A percentile compares a stretch with the other conserved stretches of the same genome.
phyloP scores from a whole-genome alignment of 2,888 invertebrate species.

The Melinopterus prodromus region DNA sequence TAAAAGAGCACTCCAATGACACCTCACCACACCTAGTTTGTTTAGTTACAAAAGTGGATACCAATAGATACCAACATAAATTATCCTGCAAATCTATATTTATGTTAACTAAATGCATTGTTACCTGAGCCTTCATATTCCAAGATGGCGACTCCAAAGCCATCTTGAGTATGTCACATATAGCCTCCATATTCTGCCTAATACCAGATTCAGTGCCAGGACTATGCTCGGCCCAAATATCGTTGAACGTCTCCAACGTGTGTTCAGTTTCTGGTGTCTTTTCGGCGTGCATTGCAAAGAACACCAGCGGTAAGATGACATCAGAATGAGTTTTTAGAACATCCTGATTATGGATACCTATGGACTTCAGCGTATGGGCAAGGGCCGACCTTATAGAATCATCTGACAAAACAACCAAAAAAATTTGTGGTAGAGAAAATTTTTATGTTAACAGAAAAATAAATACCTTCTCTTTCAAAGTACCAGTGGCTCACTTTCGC shows the following conservation, averaged over 20 bases:
- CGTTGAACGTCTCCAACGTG: constrained; percentile 81
- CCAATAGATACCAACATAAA: no score
- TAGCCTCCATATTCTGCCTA: constrained; percentile 75
- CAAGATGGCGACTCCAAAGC: constrained; percentile 86
- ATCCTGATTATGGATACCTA: constrained; percentile 85
- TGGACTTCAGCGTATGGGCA: constrained; percentile 79
- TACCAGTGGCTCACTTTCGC: constrained; percentile 71
- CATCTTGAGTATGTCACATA: constrained; percentile 73
- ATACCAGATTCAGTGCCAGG: constrained; percentile 89
- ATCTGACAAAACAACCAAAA: constrained; percentile 63
- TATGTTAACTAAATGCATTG: background rate
- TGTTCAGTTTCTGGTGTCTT: constrained; percentile 71
- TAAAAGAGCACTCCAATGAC: no score
- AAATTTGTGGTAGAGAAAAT: constrained; percentile 13
- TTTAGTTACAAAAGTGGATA: no score
- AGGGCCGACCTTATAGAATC: constrained; percentile 78
- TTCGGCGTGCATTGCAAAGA: constrained; percentile 90
- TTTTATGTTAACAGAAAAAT: background rate
- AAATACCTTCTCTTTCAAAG: constrained; percentile 70
- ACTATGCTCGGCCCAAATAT: constrained; percentile 88
- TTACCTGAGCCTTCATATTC: constrained; percentile 83
- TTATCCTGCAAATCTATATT: no score
- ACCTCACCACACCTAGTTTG: no score
- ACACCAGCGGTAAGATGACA: constrained; percentile 81
- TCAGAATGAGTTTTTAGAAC: constrained; percentile 80